Evolutionary conservation across 2,113 vertebrate genomes (phyloP).

Genomic region (Psittacula cyanocephala): DNA sequence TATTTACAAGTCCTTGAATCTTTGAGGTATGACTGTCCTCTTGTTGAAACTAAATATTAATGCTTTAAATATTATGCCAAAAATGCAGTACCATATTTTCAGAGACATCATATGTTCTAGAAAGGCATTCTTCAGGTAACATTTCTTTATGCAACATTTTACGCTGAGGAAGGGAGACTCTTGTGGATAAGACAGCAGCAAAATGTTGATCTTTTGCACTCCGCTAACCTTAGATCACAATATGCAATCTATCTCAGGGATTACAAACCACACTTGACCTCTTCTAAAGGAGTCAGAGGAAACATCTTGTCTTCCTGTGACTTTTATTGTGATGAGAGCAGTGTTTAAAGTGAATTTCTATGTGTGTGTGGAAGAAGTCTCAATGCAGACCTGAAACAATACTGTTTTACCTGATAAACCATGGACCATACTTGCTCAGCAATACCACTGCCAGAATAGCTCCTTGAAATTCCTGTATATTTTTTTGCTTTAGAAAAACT

Average conservation of each 20-base stretch:
- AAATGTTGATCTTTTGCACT: not conserved
- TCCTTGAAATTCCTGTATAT: not conserved
- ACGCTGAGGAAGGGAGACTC: not conserved
- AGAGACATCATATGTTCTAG: not conserved
- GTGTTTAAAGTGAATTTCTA: not conserved
- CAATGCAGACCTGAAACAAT: not conserved
- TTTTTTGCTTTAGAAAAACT: not conserved
- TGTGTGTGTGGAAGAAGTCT: not conserved
- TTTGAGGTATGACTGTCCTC: not conserved
- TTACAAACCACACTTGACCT: not conserved
- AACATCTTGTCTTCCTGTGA: not conserved
- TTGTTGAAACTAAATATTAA: not conserved
- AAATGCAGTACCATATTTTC: not conserved
- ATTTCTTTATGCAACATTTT: not conserved
- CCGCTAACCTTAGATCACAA: not conserved
- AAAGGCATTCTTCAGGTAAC: not conserved
- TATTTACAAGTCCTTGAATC: not conserved
- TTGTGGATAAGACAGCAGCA: not conserved
- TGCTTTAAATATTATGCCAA: not conserved
- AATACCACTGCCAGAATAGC: not conserved
- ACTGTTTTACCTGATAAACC: not conserved
- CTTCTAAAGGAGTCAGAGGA: not conserved
- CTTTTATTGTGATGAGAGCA: not conserved
- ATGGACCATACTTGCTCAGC: not conserved
- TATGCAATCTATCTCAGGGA: not conserved